phyloP scores from a whole-genome alignment of 2,888 invertebrate genomes.

The Caenorhabditis wallacei region DNA sequence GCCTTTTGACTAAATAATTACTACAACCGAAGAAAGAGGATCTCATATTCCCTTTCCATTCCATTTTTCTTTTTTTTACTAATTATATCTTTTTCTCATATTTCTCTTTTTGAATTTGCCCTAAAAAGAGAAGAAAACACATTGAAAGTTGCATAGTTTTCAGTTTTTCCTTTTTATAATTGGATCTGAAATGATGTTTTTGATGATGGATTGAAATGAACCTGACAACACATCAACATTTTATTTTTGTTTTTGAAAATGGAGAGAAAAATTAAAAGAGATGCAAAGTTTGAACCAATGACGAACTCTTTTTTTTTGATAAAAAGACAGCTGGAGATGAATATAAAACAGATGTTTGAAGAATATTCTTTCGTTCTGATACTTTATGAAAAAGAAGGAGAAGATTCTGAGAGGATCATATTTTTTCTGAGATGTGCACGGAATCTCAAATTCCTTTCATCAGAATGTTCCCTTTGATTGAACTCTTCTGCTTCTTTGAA shows the following conservation, averaged over 20 bases:
- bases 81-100: constrained; percentile 25
- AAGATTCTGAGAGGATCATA: no score
- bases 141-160: neutral
- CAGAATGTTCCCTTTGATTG: no score
- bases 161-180: constrained; percentile 11
- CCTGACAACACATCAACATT: constrained; percentile 26
- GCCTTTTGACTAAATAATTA: constrained; percentile 41
- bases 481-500: no score
- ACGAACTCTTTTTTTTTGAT: constrained; percentile 15
- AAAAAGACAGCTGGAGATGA: constrained; percentile 1
- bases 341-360: neutral
- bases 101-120: constrained; percentile 10
- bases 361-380: no score
- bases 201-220: constrained; percentile 39
- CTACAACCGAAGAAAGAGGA: neutral
- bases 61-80: constrained; percentile 8
- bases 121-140: neutral
- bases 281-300: constrained; percentile 17
- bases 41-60: constrained; percentile 11
- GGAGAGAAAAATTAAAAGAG: neutral
- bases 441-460: no score
- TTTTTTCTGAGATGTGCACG: no score
- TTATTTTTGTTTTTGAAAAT: neutral
- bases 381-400: no score
- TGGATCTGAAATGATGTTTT: constrained; percentile 9